Percentiles rank a stretch among this genome's conserved stretches.
Conservation (phyloP, 1,140 invertebrate genomes). For the Arion vulgaris region DNA sequence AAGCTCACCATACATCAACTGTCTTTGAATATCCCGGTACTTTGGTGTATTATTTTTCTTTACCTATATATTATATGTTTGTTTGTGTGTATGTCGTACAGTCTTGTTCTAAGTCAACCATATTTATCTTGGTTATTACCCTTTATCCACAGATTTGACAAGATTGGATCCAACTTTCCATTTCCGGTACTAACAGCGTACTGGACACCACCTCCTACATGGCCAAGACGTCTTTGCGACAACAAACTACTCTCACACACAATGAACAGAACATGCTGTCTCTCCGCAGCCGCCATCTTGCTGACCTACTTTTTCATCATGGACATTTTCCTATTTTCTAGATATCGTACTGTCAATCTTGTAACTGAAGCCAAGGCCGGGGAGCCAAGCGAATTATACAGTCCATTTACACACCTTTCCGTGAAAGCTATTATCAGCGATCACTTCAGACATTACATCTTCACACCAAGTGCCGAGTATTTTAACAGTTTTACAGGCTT, state of each 20-base stretch:
- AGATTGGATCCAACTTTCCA: not conserved
- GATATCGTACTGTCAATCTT: slow-evolving; percentile 47
- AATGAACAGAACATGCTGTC: slow-evolving; percentile 12
- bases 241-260: not conserved
- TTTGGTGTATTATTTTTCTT: no score
- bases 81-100: no score
- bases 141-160: not conserved
- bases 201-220: slow-evolving; percentile 10
- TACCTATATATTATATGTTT: no score
- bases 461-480: slow-evolving; percentile 61
- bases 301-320: slow-evolving; percentile 61
- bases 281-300: slow-evolving; percentile 41
- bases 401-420: slow-evolving; percentile 62
- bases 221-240: slow-evolving; percentile 20
- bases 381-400: slow-evolving; percentile 43
- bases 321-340: slow-evolving; percentile 60
- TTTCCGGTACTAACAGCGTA: slow-evolving; percentile 1
- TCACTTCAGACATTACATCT: slow-evolving; percentile 62
- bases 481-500: slow-evolving; percentile 64
- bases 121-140: no score
- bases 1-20: no score
- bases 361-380: slow-evolving; percentile 50
- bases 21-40: no score
- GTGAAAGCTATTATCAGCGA: slow-evolving; percentile 67
- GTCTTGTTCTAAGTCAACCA: no score